Evolutionary conservation across 2,888 invertebrate genomes (phyloP).

Genomic region (Troides aeacus): DNA sequence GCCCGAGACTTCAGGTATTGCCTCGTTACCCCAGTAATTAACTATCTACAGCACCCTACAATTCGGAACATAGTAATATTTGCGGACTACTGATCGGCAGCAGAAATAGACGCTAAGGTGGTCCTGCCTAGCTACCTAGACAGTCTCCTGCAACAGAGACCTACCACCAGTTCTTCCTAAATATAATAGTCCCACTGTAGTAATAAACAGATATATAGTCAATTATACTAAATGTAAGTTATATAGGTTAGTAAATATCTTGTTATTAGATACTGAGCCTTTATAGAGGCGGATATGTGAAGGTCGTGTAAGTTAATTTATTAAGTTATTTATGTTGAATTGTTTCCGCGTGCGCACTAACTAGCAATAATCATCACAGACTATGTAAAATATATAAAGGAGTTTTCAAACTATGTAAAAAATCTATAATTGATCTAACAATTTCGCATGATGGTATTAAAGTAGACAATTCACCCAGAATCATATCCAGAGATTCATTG

Average conservation of each 20-base stretch:
- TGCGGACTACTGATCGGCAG: too few relatives aligned
- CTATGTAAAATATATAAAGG: neutral
- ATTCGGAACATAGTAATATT: too few relatives aligned
- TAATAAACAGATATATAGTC: constrained; percentile 9
- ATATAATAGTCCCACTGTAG: neutral
- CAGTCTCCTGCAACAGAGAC: neutral
- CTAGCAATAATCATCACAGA: neutral
- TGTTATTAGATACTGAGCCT: constrained; percentile 3
- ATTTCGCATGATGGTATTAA: too few relatives aligned
- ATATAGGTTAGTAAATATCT: constrained; percentile 3
- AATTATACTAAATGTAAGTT: constrained; percentile 27
- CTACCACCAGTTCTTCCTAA: neutral
- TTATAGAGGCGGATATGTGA: constrained; percentile 2
- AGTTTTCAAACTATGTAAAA: neutral
- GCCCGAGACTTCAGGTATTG: too few relatives aligned
- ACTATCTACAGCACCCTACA: too few relatives aligned
- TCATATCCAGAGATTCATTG: too few relatives aligned
- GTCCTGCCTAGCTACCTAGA: too few relatives aligned
- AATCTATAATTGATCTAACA: neutral
- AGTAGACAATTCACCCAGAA: too few relatives aligned
- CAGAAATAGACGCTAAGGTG: too few relatives aligned
- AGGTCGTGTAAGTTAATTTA: constrained; percentile 1
- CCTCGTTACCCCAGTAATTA: too few relatives aligned
- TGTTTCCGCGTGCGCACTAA: neutral
- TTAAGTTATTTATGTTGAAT: constrained; percentile 6